Evolutionary conservation across 2,797 vertebrate species (phyloP).

Genomic region (Liparis tanakae): DNA sequence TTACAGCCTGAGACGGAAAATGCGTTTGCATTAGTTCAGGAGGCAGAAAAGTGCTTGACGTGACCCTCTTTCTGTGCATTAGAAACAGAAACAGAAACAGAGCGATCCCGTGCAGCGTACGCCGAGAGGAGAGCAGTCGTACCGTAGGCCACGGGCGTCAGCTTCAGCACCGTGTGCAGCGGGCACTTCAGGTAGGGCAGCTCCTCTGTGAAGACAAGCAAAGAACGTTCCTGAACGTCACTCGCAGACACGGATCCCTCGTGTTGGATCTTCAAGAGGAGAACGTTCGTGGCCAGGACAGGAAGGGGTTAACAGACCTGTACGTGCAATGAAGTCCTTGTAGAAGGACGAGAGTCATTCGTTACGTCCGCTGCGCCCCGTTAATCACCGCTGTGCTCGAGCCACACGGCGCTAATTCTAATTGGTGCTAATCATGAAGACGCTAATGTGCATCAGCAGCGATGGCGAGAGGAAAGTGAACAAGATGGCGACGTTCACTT

Average conservation of each 20-base stretch:
- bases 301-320: background rate
- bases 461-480: background rate
- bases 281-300: background rate
- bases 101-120: background rate
- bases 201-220: conserved; percentile 82
- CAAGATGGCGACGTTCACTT: too few species aligned
- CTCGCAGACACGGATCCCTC: background rate
- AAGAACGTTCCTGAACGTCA: background rate
- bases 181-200: conserved; percentile 98
- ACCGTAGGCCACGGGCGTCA: conserved; percentile 98
- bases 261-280: too few species aligned
- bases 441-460: background rate
- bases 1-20: conserved; percentile 84
- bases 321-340: background rate
- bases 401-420: background rate
- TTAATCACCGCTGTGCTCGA: background rate
- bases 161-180: conserved; percentile 94
- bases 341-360: background rate
- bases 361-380: background rate
- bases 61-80: background rate
- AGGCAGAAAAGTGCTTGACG: background rate
- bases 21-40: conserved; percentile 7
- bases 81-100: background rate
- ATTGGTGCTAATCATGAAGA: background rate
- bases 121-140: conserved; percentile 22